Percentiles rank a stretch among this genome's conserved stretches.
Evolutionary conservation across 1,140 invertebrate genomes (phyloP).

Genomic region (roundworm (Caenorhabditis elegans)): WBcel235 BX284606.5:16866001-16866500

Average conservation of each 20-base stretch:
- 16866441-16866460: not conserved
- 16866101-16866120: no score
- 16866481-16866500: conserved; percentile 6
- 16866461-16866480: not conserved
- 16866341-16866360: no score
- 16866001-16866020: no score
- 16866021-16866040: no score
- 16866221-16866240: no score
- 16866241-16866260: not conserved
- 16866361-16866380: not conserved
- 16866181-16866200: conserved; percentile 16
- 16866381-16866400: not conserved
- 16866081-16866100: no score
- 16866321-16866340: conserved; percentile 9
- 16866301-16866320: conserved; percentile 5
- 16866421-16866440: not conserved
- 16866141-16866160: no score
- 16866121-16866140: no score
- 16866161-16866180: not conserved
- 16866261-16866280: not conserved
- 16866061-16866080: no score
- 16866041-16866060: no score
- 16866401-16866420: not conserved
- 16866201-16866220: not conserved
- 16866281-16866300: no score